These are phyloP conservation scores for Synanthedon andrenaeformis DNA, from an alignment of 2,888 invertebrate genomes.

Conservation along the genomic window DNA sequence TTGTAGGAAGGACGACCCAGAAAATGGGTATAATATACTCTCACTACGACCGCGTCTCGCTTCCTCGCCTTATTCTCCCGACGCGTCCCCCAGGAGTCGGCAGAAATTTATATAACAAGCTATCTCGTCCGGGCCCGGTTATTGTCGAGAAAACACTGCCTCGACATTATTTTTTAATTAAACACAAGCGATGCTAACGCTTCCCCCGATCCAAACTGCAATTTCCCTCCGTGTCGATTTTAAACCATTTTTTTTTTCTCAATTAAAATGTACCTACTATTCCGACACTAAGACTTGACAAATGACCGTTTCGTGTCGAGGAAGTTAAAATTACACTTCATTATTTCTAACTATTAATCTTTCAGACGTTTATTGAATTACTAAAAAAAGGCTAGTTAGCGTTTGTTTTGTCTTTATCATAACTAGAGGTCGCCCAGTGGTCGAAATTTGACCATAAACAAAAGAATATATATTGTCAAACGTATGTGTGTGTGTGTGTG, in stretches of 20 bases:
- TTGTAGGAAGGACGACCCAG: slow-evolving; percentile 71
- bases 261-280: slow-evolving; percentile 2
- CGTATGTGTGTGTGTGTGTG: no score
- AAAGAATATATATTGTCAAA: no score
- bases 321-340: background rate
- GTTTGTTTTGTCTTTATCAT: no score
- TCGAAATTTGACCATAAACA: no score
- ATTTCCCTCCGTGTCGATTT: slow-evolving; percentile 26
- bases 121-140: slow-evolving; percentile 63
- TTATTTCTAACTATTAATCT: background rate
- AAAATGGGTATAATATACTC: slow-evolving; percentile 71
- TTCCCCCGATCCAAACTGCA: slow-evolving; percentile 31
- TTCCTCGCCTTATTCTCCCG: slow-evolving; percentile 60
- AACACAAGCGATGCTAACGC: slow-evolving; percentile 50
- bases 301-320: background rate
- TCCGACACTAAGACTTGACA: background rate
- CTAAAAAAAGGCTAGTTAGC: background rate
- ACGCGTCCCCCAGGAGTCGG: slow-evolving; percentile 61
- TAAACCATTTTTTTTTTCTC: slow-evolving; percentile 17
- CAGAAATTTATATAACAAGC: slow-evolving; percentile 70
- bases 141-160: slow-evolving; percentile 62
- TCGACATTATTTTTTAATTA: slow-evolving; percentile 67
- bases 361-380: background rate
- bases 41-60: slow-evolving; percentile 50
- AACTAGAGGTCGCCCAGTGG: no score